Percentiles rank a stretch among this genome's conserved stretches.
These are phyloP conservation scores for Pseudomyrmex concolor DNA, from an alignment of 1,140 invertebrate species.

Conservation along the genomic window DNA sequence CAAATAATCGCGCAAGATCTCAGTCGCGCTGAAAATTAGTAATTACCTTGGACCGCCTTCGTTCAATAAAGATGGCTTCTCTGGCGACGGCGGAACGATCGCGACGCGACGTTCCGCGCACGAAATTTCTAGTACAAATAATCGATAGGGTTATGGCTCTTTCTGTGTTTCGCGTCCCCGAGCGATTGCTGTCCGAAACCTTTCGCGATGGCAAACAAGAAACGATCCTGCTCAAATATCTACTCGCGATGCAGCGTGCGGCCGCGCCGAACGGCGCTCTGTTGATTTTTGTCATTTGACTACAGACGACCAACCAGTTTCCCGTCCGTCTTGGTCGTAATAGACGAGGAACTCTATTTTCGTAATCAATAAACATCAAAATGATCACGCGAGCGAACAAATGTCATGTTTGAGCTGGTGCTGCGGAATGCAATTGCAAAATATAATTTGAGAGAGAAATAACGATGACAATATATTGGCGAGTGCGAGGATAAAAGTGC, in stretches of 20 bases:
- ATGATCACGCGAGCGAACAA: not conserved
- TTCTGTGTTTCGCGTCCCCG: constrained; percentile 10
- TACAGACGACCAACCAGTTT: constrained; percentile 55
- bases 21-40: constrained; percentile 40
- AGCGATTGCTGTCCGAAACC: constrained; percentile 64
- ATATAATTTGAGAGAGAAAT: too few relatives aligned
- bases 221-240: constrained; percentile 75
- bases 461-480: too few relatives aligned
- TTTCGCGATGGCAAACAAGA: constrained; percentile 73
- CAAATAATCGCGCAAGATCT: constrained; percentile 21
- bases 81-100: constrained; percentile 50
- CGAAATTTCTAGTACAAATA: constrained; percentile 73
- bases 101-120: constrained; percentile 50
- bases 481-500: too few relatives aligned
- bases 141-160: constrained; percentile 59
- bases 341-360: constrained; percentile 27
- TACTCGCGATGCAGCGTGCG: constrained; percentile 70
- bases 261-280: constrained; percentile 68
- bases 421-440: too few relatives aligned
- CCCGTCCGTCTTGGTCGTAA: constrained; percentile 19
- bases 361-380: constrained; percentile 40
- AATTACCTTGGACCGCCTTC: constrained; percentile 55
- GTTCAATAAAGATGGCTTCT: constrained; percentile 48
- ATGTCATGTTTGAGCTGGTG: too few relatives aligned
- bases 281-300: constrained; percentile 84